Evolutionary conservation across 2,888 invertebrate genomes (phyloP).

Genomic region (Galeopsomyia nigrocyanea): DNA sequence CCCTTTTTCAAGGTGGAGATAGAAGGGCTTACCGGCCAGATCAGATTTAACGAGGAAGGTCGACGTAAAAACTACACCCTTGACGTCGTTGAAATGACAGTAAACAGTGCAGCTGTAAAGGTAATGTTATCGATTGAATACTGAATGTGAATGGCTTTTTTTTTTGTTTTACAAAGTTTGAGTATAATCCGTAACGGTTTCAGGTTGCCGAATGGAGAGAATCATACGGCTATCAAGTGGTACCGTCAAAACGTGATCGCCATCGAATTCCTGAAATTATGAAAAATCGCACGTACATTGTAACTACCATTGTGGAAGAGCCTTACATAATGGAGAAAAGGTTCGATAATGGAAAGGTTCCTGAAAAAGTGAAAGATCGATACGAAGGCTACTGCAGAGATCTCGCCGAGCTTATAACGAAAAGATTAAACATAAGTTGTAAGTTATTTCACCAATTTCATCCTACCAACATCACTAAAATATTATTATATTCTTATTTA

Average conservation of each 20-base stretch:
- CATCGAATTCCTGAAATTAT: slow-evolving; percentile 81
- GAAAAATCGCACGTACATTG: slow-evolving; percentile 86
- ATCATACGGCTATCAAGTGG: slow-evolving; percentile 80
- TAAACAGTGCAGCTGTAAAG: slow-evolving; percentile 93
- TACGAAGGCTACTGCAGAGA: slow-evolving; percentile 95
- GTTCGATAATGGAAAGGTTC: slow-evolving; percentile 75
- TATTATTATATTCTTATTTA: neutral
- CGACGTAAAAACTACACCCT: slow-evolving; percentile 89
- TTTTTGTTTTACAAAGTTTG: neutral
- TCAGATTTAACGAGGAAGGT: slow-evolving; percentile 92
- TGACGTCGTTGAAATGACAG: slow-evolving; percentile 93
- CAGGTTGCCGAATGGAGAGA: slow-evolving; percentile 92
- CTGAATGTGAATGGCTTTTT: neutral
- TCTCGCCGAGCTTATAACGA: slow-evolving; percentile 85
- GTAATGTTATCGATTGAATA: slow-evolving; percentile 65
- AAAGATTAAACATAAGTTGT: slow-evolving; percentile 88
- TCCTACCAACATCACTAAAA: neutral
- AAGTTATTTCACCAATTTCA: slow-evolving; percentile 67
- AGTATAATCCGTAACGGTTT: neutral
- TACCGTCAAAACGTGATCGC: slow-evolving; percentile 82
- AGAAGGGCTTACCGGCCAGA: slow-evolving; percentile 91
- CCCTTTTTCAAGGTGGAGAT: slow-evolving; percentile 81
- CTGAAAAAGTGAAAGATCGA: slow-evolving; percentile 77
- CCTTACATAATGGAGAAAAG: slow-evolving; percentile 87
- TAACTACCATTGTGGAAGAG: slow-evolving; percentile 89